Percentiles rank a stretch among this genome's conserved stretches.
Conservation (phyloP, 2,113 vertebrate species). For the Cricetomys ansorgei region DNA sequence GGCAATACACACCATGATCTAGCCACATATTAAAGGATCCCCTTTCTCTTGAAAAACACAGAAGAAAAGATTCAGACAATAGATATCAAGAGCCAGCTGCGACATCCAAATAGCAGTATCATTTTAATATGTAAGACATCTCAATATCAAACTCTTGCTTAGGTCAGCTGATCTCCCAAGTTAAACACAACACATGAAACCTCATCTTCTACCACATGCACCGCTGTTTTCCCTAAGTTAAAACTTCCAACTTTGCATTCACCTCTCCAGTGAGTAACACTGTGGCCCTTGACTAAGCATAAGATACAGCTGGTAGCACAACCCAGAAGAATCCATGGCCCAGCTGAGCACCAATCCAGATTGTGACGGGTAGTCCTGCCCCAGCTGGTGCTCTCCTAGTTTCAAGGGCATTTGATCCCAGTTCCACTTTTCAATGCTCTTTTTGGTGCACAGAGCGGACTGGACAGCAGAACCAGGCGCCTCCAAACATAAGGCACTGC, state of each 20-base stretch:
- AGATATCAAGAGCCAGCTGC: not conserved
- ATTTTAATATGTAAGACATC: not conserved
- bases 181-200: constrained; percentile 31
- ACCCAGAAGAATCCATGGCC: not conserved
- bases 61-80: constrained; percentile 8
- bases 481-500: not conserved
- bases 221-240: not conserved
- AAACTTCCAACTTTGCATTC: constrained; percentile 37
- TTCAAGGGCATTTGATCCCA: not conserved
- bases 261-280: not conserved
- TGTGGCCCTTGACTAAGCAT: not conserved
- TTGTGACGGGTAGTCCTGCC: not conserved
- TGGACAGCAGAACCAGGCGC: not conserved
- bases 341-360: not conserved
- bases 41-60: not conserved
- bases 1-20: not conserved
- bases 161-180: not conserved
- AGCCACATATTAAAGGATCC: constrained; percentile 23
- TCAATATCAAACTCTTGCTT: not conserved
- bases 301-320: not conserved
- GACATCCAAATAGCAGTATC: not conserved
- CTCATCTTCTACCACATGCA: not conserved
- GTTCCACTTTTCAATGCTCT: not conserved
- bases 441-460: not conserved
- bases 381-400: not conserved